Evolutionary conservation across 2,888 invertebrate species (phyloP).

Genomic region (Eutolmus rufibarbis): DNA sequence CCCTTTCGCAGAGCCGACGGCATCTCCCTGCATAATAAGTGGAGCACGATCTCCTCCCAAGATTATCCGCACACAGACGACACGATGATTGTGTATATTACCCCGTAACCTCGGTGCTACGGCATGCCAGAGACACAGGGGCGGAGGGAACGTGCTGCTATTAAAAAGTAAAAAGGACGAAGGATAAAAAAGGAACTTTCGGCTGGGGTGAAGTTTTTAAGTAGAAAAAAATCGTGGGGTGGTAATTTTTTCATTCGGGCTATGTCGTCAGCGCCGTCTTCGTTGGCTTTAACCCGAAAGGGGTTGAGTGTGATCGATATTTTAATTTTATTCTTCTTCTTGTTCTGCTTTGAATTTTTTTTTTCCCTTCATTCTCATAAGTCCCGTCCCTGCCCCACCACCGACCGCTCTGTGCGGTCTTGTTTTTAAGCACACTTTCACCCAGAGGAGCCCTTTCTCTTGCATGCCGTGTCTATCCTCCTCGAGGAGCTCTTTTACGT

Average conservation of each 20-base stretch:
- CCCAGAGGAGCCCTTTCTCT: not conserved
- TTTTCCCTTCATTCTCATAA: not conserved
- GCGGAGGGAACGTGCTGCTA: conserved; percentile 43
- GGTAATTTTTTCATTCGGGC: conserved; percentile 33
- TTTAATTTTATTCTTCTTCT: conserved; percentile 56
- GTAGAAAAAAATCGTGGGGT: conserved; percentile 47
- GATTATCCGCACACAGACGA: not conserved
- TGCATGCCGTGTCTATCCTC: not conserved
- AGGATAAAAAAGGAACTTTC: conserved; percentile 35
- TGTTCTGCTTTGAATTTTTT: not conserved
- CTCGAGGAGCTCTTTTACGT: not conserved
- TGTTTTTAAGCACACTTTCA: conserved; percentile 22
- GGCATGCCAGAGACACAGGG: conserved; percentile 10
- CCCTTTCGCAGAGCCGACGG: not conserved
- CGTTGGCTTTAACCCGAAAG: conserved; percentile 50
- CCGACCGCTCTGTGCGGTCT: not conserved
- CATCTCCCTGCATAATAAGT: conserved; percentile 39
- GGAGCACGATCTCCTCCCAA: conserved; percentile 18
- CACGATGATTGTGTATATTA: not conserved
- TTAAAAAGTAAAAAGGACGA: conserved; percentile 47
- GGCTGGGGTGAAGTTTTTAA: conserved; percentile 47
- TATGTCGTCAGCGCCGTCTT: conserved; percentile 35
- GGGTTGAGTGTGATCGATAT: conserved; percentile 61
- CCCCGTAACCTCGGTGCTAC: not conserved
- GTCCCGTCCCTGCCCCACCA: not conserved